phyloP scores from a whole-genome alignment of 2,888 invertebrate genomes.

The Andricus curvator region DNA sequence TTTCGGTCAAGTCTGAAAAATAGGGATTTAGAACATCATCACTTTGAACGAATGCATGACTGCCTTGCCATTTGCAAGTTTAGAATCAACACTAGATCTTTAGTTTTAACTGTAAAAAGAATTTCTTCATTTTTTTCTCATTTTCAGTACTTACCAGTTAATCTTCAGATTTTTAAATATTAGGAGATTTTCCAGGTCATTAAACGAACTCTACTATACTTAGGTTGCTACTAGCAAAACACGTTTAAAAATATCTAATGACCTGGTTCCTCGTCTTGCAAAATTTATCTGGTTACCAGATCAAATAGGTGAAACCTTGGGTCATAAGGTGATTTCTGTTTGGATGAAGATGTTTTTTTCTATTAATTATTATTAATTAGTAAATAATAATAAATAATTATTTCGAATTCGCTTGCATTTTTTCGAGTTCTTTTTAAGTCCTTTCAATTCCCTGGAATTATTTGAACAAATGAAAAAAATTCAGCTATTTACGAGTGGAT shows the following conservation, averaged over 20 bases:
- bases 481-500: too few relatives aligned
- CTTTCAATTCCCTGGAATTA: too few relatives aligned
- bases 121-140: background rate
- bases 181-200: background rate
- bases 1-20: constrained; percentile 41
- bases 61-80: background rate
- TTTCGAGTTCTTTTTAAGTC: too few relatives aligned
- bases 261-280: constrained; percentile 59
- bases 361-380: background rate
- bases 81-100: background rate
- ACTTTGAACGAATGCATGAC: background rate
- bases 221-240: background rate
- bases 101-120: background rate
- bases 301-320: constrained; percentile 23
- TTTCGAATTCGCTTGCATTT: too few relatives aligned
- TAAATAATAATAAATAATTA: too few relatives aligned
- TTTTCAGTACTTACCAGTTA: background rate
- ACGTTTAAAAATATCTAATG: constrained; percentile 65
- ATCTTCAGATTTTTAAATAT: background rate
- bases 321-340: background rate
- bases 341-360: background rate
- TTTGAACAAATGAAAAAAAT: too few relatives aligned
- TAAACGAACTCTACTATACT: background rate
- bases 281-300: constrained; percentile 61
- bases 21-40: constrained; percentile 29